These are phyloP conservation scores for Drosophila peninsularis DNA, from an alignment of 2,888 invertebrate genomes.

Conservation along the genomic window DNA sequence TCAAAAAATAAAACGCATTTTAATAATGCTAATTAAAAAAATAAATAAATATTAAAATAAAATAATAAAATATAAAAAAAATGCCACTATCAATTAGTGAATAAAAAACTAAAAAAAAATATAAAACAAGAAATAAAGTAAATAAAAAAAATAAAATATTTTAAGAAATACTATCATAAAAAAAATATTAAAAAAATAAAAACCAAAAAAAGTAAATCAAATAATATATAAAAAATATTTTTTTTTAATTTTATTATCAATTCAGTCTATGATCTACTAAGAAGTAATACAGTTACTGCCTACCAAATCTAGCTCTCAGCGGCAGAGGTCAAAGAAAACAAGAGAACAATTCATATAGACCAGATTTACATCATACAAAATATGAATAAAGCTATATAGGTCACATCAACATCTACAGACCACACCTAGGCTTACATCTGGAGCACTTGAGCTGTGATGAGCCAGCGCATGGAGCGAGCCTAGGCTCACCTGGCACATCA, in stretches of 20 bases:
- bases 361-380: not conserved
- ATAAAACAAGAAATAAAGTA: too few relatives aligned
- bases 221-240: too few relatives aligned
- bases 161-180: too few relatives aligned
- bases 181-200: too few relatives aligned
- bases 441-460: not conserved
- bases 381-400: not conserved
- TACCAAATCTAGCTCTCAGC: not conserved
- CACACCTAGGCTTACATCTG: not conserved
- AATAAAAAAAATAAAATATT: too few relatives aligned
- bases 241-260: not conserved
- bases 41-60: too few relatives aligned
- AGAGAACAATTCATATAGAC: not conserved
- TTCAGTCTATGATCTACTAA: not conserved
- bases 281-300: not conserved
- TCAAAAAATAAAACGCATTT: too few relatives aligned
- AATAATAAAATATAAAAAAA: too few relatives aligned
- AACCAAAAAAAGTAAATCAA: not conserved
- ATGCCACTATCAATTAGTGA: too few relatives aligned
- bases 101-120: too few relatives aligned
- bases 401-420: not conserved
- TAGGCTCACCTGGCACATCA: constrained; percentile 10
- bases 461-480: not conserved
- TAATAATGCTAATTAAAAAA: too few relatives aligned
- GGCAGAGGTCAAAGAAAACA: constrained; percentile 2